Percentiles rank a stretch among this genome's conserved stretches.
Conservation (phyloP, 2,113 vertebrate genomes). For the Oreotrochilus melanogaster region DNA sequence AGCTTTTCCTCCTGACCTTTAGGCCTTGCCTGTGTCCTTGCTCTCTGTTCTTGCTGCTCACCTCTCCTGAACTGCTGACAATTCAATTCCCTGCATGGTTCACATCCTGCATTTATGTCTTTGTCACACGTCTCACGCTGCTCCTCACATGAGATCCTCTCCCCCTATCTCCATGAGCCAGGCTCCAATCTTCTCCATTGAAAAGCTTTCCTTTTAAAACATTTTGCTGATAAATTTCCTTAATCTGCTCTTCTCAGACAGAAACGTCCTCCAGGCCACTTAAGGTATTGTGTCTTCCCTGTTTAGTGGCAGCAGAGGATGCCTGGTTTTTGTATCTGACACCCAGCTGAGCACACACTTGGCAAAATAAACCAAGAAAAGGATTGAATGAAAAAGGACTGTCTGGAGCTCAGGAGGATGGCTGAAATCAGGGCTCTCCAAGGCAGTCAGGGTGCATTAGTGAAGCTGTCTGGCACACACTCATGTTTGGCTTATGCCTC, state of each 20-base stretch:
- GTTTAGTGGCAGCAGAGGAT: neutral
- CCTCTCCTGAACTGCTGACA: conserved; percentile 20
- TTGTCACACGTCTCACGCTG: neutral
- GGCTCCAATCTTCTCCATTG: neutral
- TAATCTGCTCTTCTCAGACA: conserved; percentile 28
- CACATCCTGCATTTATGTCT: neutral
- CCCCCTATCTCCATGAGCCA: conserved; percentile 46
- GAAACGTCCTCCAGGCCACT: conserved; percentile 20
- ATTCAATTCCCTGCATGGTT: neutral
- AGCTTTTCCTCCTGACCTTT: neutral
- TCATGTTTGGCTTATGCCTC: neutral
- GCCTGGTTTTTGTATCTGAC: conserved; percentile 4
- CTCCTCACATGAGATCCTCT: conserved; percentile 22
- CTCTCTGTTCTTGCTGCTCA: neutral
- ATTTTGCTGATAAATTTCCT: neutral
- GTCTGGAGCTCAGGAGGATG: conserved; percentile 23
- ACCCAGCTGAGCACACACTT: conserved; percentile 45
- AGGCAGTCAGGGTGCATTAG: conserved; percentile 53
- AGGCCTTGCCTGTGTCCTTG: neutral
- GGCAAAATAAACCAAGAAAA: conserved; percentile 41
- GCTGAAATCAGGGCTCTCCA: neutral
- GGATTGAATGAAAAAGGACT: neutral
- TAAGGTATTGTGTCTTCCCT: neutral
- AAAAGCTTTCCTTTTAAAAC: conserved; percentile 17
- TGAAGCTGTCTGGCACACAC: conserved; percentile 33